These are phyloP conservation scores for Hippopotamus amphibius DNA, from an alignment of 2,113 vertebrate genomes.

Conservation along the genomic window DNA sequence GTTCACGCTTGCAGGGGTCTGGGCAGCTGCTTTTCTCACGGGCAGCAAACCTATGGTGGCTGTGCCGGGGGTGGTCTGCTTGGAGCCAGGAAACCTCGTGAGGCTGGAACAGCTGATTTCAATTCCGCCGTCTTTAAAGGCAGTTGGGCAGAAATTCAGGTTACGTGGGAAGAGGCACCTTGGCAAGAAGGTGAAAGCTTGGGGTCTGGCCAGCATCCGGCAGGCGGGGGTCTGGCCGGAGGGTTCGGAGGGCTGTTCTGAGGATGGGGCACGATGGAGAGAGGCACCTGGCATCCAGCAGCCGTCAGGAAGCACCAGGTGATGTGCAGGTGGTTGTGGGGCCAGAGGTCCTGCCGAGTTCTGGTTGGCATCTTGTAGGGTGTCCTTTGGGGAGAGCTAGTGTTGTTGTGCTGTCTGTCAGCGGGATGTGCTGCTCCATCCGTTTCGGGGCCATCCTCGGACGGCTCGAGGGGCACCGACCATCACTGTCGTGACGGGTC, in stretches of 20 bases:
- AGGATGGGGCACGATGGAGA: fast-evolving
- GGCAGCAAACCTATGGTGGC: fast-evolving
- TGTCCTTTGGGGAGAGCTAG: fast-evolving
- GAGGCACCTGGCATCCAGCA: fast-evolving
- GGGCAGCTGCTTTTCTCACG: not conserved
- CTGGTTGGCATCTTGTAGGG: not conserved
- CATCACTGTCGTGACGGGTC: constrained; percentile 63
- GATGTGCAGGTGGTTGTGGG: fast-evolving
- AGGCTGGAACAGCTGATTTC: no score
- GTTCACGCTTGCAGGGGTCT: fast-evolving
- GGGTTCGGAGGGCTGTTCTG: not conserved
- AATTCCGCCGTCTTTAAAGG: not conserved
- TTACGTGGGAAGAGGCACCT: not conserved
- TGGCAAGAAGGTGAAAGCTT: not conserved
- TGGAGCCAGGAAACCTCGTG: not conserved
- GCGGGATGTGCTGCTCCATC: constrained; percentile 1
- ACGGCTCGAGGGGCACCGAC: constrained; percentile 16
- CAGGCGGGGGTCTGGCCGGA: not conserved
- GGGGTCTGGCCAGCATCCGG: not conserved
- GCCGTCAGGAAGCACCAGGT: fast-evolving
- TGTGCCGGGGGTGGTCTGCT: fast-evolving
- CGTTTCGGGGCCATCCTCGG: constrained; percentile 11
- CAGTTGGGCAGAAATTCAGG: not conserved
- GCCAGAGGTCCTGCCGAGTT: not conserved
- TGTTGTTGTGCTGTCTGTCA: not conserved